These are phyloP conservation scores for Mohoua ochrocephala DNA, from an alignment of 2,113 vertebrate genomes.

Conservation along the genomic window DNA sequence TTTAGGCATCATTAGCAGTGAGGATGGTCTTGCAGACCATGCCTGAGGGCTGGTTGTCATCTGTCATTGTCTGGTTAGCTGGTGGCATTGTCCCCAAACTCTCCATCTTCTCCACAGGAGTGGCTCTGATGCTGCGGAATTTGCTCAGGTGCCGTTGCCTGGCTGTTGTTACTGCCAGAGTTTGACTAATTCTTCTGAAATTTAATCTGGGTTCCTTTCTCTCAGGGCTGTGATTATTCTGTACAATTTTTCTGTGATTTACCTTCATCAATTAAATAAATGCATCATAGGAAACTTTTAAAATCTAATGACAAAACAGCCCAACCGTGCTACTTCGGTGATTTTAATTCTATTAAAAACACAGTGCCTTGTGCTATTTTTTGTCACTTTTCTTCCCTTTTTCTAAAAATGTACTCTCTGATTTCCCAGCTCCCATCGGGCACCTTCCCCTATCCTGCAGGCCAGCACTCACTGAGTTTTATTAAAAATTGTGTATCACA, in stretches of 20 bases:
- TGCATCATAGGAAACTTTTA: background rate
- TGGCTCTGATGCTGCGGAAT: fast-evolving
- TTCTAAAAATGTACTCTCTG: background rate
- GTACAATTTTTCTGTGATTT: background rate
- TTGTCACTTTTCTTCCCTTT: background rate
- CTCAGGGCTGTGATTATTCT: background rate
- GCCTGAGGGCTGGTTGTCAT: background rate
- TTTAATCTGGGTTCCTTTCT: background rate
- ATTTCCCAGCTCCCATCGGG: background rate
- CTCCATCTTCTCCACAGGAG: background rate
- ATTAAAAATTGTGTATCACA: background rate
- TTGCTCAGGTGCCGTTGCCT: background rate
- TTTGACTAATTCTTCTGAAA: background rate
- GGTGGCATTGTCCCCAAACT: background rate
- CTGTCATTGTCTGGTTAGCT: background rate
- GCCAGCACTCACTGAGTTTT: background rate
- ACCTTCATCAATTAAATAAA: background rate
- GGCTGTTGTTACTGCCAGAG: background rate
- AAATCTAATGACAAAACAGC: background rate
- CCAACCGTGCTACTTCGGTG: background rate
- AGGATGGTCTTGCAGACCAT: background rate
- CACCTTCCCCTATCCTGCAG: background rate
- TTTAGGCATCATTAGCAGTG: background rate
- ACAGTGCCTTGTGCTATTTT: background rate
- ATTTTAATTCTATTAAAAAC: background rate